Evolutionary conservation across 2,888 invertebrate genomes (phyloP), one percentile per base, ranked within the genome.

Genomic region (Drosophila percnosoma): DNA sequence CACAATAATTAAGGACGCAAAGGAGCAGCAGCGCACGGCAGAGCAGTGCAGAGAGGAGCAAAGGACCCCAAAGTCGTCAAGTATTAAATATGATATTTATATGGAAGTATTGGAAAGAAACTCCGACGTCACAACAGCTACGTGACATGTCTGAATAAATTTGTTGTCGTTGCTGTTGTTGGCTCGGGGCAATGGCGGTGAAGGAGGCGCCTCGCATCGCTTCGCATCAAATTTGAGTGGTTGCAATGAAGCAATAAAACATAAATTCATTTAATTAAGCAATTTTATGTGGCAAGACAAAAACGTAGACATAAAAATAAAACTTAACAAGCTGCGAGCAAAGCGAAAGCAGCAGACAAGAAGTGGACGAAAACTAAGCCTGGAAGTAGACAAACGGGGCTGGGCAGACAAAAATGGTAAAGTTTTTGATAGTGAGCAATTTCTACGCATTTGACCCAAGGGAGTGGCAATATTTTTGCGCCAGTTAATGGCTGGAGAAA

Each of bases 241-340:
- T 75, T 76, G 82, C 74, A 74, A 73, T 69, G 73, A 65, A 67
- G 73, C 72, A 76, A 87, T 87, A 83, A 76, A 80, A 87, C 75
- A 87, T 80, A 83, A 87, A 82, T 83, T 86, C 80, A 87, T 88
- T 87, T 87, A 88, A 87, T 87, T 86, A 88, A 87, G 86, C 88
- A 80, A 82, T 82, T 85, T 83, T 73, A 76, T 80, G 75, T 75
- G 76, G 69, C 69, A 66, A 73, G 66, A 52, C 76, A 68, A 59
- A 74, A 70, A 57, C 69, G 66, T 55, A 75, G 73, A 75, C 78
- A 78, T 78, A 74, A 75, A 79, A 80, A 80, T 74, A 75, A 80
- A 77, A 73, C 70, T 68, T 74, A 73, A 77, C 74, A 66, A 80
- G 76, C 78, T 64, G 54, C 59, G 21, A 63, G 55, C 27, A 29